Conservation (phyloP, 92 coral and sea anemone genomes). For the Zoanthus sociatus region DNA sequence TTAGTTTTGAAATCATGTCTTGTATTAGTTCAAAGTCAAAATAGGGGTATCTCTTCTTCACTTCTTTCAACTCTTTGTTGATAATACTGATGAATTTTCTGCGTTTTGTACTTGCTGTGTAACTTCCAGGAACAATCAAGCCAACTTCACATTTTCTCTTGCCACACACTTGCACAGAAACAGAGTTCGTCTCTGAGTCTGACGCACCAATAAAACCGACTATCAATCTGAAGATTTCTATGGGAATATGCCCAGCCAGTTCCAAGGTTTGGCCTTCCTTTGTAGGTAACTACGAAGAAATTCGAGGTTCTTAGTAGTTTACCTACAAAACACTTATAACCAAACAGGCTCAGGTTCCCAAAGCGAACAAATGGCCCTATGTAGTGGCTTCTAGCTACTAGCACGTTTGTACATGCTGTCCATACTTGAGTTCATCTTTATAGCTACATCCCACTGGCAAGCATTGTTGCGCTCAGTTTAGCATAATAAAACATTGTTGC, state of each 20-base stretch:
- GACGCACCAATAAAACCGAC: slow-evolving; percentile 65
- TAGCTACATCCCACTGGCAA: too few relatives aligned
- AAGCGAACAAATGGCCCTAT: too few relatives aligned
- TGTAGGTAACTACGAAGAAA: too few relatives aligned
- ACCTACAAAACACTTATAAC: too few relatives aligned
- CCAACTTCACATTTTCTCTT: slow-evolving; percentile 65
- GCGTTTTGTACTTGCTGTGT: neutral
- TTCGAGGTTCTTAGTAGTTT: too few relatives aligned
- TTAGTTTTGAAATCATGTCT: neutral
- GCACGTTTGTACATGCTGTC: too few relatives aligned
- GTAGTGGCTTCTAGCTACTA: too few relatives aligned
- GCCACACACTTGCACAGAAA: slow-evolving; percentile 65
- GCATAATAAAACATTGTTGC: too few relatives aligned
- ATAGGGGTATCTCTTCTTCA: neutral
- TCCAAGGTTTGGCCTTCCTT: neutral
- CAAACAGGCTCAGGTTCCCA: too few relatives aligned
- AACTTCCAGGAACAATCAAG: slow-evolving; percentile 15
- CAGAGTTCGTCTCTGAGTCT: slow-evolving; percentile 49
- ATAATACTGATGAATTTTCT: neutral
- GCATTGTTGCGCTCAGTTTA: too few relatives aligned
- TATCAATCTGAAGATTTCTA: slow-evolving; percentile 63
- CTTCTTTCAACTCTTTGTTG: neutral
- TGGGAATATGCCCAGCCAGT: slow-evolving; percentile 52
- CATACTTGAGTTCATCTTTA: too few relatives aligned
- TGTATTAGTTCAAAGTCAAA: neutral